phyloP scores from a whole-genome alignment of 2,888 invertebrate species.

The Monoplex corrugatus region DNA sequence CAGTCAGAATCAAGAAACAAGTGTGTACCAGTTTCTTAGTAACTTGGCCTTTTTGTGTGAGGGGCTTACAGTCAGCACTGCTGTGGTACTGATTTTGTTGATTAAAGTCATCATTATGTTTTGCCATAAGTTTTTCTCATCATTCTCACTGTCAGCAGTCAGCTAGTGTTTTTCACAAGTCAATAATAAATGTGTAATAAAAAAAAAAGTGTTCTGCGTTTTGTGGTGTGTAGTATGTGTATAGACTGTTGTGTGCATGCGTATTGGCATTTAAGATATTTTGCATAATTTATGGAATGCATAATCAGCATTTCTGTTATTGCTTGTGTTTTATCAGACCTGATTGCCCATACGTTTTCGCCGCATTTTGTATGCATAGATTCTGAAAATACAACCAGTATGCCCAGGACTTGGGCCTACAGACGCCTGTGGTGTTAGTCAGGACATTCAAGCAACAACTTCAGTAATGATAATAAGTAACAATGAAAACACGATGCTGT shows the following conservation, averaged over 20 bases:
- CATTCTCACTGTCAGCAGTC: constrained; percentile 30
- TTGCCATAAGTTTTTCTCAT: background rate
- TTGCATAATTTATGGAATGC: background rate
- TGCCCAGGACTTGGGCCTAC: too few relatives aligned
- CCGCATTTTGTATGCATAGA: too few relatives aligned
- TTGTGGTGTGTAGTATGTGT: background rate
- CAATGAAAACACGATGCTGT: too few relatives aligned
- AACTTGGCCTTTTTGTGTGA: background rate
- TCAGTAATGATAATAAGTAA: too few relatives aligned
- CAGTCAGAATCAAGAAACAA: background rate
- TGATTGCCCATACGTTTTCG: too few relatives aligned
- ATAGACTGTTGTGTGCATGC: background rate
- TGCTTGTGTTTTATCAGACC: background rate
- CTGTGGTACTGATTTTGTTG: constrained; percentile 12
- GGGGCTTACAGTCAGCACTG: constrained; percentile 31
- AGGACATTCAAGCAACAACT: too few relatives aligned
- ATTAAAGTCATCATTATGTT: constrained; percentile 15
- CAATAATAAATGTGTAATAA: constrained; percentile 39
- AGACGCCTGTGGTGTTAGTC: too few relatives aligned
- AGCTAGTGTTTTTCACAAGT: constrained; percentile 43
- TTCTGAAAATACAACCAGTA: too few relatives aligned
- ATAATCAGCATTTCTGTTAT: background rate
- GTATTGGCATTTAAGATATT: background rate
- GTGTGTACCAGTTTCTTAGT: background rate
- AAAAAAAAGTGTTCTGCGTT: background rate